Percentiles rank a stretch among this genome's conserved stretches.
phyloP scores from a whole-genome alignment of 30 jellyfish, hydroid and myxozoan genomes.

The Mastigias papua region DNA sequence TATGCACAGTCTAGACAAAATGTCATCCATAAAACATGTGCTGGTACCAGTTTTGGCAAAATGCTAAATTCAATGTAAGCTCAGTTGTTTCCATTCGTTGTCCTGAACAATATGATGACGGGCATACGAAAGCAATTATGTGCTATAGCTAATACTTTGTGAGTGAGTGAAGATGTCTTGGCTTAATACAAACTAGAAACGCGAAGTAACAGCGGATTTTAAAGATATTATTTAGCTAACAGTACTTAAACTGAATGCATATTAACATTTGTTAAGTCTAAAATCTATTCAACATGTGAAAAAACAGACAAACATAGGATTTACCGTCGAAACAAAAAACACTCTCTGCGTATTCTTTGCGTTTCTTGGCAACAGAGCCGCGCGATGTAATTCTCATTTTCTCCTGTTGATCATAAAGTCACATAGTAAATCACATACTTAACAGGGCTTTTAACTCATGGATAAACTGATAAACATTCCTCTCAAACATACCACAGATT shows the following conservation, averaged over 20 bases:
- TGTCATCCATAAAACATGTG: no score
- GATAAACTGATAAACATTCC: no score
- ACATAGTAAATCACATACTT: neutral
- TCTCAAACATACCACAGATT: neutral
- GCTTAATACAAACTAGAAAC: neutral
- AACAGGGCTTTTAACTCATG: no score
- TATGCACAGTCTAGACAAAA: no score
- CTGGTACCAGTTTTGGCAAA: no score
- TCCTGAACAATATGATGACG: no score
- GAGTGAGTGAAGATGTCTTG: neutral
- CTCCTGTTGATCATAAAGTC: slow-evolving; percentile 26
- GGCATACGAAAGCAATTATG: no score
- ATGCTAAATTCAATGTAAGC: no score
- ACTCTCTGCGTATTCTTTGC: slow-evolving; percentile 71
- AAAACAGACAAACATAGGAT: no score
- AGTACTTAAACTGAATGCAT: neutral
- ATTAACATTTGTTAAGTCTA: neutral
- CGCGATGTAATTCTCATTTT: slow-evolving; percentile 49
- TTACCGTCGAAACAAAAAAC: slow-evolving; percentile 60
- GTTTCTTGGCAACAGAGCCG: slow-evolving; percentile 47
- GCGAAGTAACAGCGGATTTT: neutral
- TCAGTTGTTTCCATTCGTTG: no score
- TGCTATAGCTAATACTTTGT: neutral
- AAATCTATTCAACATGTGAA: no score
- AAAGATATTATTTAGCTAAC: neutral